phyloP scores from a whole-genome alignment of 2,113 vertebrate genomes.

The Myanophis thanlyinensis region DNA sequence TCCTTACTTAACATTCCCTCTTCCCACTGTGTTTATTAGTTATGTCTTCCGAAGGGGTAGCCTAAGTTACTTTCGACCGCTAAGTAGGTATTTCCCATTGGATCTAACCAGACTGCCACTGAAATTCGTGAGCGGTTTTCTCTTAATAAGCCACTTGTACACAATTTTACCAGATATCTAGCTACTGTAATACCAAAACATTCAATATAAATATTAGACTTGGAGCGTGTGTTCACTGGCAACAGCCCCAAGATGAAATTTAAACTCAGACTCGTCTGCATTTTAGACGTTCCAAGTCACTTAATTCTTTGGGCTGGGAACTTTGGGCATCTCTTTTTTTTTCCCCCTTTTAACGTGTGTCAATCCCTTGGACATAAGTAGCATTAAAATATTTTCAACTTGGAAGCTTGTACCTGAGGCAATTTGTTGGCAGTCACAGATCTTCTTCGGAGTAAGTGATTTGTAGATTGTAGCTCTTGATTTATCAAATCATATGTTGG shows the following conservation, averaged over 20 bases:
- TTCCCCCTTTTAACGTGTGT: background rate
- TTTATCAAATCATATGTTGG: background rate
- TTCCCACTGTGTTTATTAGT: background rate
- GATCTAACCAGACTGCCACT: background rate
- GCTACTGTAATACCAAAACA: background rate
- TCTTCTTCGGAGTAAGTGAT: background rate
- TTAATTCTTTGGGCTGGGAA: background rate
- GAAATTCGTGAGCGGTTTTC: background rate
- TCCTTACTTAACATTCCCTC: background rate
- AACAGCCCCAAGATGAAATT: background rate
- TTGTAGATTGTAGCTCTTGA: slow-evolving; percentile 7
- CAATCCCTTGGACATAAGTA: background rate
- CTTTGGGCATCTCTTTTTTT: background rate
- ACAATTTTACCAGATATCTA: background rate
- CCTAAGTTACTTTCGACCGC: background rate
- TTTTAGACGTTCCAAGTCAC: background rate
- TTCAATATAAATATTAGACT: background rate
- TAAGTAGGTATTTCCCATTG: background rate
- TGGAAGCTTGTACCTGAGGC: background rate
- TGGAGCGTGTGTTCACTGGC: background rate
- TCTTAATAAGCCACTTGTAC: background rate
- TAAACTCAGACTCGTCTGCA: background rate
- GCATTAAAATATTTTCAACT: background rate
- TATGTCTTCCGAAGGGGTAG: background rate
- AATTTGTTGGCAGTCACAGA: background rate